Evolutionary conservation across 2,888 invertebrate species (phyloP), one percentile per base, ranked within the genome.

Genomic region (Tachina grossa): DNA sequence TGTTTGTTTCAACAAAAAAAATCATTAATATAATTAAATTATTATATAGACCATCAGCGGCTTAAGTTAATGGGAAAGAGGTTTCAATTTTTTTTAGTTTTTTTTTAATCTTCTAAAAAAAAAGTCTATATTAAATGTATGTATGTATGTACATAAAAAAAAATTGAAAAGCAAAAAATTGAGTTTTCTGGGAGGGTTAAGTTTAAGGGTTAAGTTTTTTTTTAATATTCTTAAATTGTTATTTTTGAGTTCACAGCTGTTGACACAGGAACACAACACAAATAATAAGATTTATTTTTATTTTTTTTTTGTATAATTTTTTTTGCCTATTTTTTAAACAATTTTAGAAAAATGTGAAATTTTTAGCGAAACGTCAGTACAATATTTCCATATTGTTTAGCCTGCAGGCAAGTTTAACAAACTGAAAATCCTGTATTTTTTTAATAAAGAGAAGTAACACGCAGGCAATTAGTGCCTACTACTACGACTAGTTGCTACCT

Each of bases 21-120:
- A 61, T 86, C 83, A 88, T 87, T 86, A 87, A 83, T 85, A 85
- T 86, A 86, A 88, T 88, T 88, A 87, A 88, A 86, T 82, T 86
- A 80, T 86, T 87, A 79, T 47, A 82, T 78, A 88, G 87, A 86
- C 87, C 88, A 85, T 82, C 85, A 87, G 79, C 85, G 86, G 86
- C 86, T 87, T 87, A 86, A 71, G 61, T 61, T 82, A 81, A 85
- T 83, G 85, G 68, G 72, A 59, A 66, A 31, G 59, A 57, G 45
- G 65, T 66, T 78, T 49, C 8, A 45, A 1, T 9, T 71, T 51
- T 31, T 80, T 71, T 57, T 59, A 31, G 2, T 10, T 19, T 31
- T 31, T 55, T 55, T 2, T 39, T 10, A 41, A 47, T n/a, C 2
- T 59, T 61, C 10, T 39, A 66, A 80, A 78, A 69, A 83, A 41